Conservation (phyloP, 2,113 vertebrate genomes). For the Macquaria australasica region DNA sequence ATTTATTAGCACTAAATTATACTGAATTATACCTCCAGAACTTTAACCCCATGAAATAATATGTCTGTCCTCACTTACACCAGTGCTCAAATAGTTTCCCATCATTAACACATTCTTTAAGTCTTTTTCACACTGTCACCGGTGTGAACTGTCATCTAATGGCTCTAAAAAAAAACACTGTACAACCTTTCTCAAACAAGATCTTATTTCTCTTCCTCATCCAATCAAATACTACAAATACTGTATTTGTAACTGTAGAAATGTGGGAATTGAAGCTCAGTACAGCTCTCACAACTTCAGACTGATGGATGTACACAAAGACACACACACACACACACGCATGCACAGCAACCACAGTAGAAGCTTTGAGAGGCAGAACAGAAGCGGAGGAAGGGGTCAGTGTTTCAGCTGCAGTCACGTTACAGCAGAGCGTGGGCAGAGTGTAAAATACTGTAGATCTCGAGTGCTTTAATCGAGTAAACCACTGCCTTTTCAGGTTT, state of each 20-base stretch:
- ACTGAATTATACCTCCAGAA: neutral
- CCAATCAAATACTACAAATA: conserved; percentile 20
- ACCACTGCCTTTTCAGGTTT: conserved; percentile 5
- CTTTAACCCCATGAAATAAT: neutral
- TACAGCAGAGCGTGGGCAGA: conserved; percentile 46
- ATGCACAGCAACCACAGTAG: neutral
- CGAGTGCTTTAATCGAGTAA: conserved; percentile 1
- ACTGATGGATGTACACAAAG: conserved; percentile 10
- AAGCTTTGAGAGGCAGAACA: conserved; percentile 18
- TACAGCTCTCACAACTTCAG: conserved; percentile 11
- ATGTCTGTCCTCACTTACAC: neutral
- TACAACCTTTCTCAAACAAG: neutral
- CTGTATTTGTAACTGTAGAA: conserved; percentile 59
- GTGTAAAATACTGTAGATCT: conserved; percentile 36
- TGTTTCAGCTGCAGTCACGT: conserved; percentile 49
- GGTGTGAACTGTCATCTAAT: neutral
- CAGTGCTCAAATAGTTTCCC: conserved; percentile 6
- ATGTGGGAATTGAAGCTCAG: conserved; percentile 49
- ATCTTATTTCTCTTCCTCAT: conserved; percentile 20
- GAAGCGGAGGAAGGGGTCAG: conserved; percentile 56
- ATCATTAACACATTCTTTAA: conserved; percentile 8
- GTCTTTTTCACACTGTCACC: neutral
- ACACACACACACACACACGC: conserved; percentile 2
- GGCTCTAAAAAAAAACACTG: neutral
- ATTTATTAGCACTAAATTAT: neutral